phyloP scores from a whole-genome alignment of 1,140 invertebrate genomes.

The Drosophila nannoptera region DNA sequence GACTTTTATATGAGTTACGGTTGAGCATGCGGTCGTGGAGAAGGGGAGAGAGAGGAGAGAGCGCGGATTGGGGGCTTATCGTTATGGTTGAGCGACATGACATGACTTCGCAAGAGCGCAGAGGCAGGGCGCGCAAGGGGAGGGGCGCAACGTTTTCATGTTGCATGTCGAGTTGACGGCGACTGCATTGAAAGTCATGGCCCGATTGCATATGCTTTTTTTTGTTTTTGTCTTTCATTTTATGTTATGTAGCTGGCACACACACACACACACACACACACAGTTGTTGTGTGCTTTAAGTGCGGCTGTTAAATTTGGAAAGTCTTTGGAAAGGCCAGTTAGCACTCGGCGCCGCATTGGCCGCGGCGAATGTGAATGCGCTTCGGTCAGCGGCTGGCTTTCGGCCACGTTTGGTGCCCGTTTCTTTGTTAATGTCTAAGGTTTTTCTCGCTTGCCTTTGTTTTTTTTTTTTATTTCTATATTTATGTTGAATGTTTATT shows the following conservation, averaged over 20 bases:
- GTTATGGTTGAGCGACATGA: slow-evolving; percentile 60
- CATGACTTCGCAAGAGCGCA: slow-evolving; percentile 26
- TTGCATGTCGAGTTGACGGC: slow-evolving; percentile 61
- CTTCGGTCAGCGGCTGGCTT: slow-evolving; percentile 1
- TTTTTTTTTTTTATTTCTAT: slow-evolving; percentile 27
- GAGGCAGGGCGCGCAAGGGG: slow-evolving; percentile 11
- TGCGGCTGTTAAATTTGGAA: slow-evolving; percentile 27
- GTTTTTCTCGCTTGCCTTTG: too few species aligned
- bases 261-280: not conserved
- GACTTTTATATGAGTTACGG: slow-evolving; percentile 65
- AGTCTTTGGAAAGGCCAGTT: slow-evolving; percentile 45
- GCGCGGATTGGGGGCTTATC: slow-evolving; percentile 14
- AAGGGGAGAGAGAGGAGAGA: too few species aligned
- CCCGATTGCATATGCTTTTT: slow-evolving; percentile 36
- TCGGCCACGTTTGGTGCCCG: slow-evolving; percentile 15
- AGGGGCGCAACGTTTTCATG: slow-evolving; percentile 62
- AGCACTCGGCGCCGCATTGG: slow-evolving; percentile 17
- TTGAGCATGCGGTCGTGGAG: slow-evolving; percentile 8
- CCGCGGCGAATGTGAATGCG: slow-evolving; percentile 29
- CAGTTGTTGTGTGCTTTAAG: not conserved
- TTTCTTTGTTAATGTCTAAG: slow-evolving; percentile 22
- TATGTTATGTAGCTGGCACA: slow-evolving; percentile 11
- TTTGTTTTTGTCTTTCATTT: slow-evolving; percentile 13
- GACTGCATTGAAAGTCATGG: slow-evolving; percentile 64
- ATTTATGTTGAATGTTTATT: slow-evolving; percentile 41